These are phyloP conservation scores for Zapornia atra DNA, from an alignment of 2,113 vertebrate species.

Conservation along the genomic window DNA sequence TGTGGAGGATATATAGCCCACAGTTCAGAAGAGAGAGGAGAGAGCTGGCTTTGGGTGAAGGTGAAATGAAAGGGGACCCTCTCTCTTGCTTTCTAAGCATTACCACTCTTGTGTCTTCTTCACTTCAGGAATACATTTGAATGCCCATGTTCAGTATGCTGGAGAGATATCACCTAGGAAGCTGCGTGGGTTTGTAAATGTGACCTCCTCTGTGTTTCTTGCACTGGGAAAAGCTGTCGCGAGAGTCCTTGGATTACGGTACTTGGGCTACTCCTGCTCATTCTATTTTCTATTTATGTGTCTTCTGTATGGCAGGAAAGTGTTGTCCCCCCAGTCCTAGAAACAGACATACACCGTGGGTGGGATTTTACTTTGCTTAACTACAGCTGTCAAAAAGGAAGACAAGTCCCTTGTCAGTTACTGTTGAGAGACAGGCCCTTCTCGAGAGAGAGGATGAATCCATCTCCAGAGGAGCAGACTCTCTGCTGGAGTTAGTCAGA, in stretches of 20 bases:
- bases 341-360: background rate
- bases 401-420: background rate
- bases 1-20: background rate
- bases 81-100: background rate
- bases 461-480: background rate
- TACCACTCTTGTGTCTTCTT: background rate
- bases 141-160: conserved; percentile 75
- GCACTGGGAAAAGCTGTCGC: conserved; percentile 77
- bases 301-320: background rate
- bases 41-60: background rate
- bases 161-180: conserved; percentile 80
- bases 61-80: background rate
- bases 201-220: conserved; percentile 70
- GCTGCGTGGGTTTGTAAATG: conserved; percentile 76
- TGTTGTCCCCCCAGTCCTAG: background rate
- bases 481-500: background rate
- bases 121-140: conserved; percentile 72
- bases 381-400: background rate
- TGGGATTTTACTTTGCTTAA: background rate
- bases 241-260: conserved; percentile 81
- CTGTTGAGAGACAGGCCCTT: background rate
- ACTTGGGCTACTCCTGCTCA: background rate
- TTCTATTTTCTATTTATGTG: background rate
- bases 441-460: background rate
- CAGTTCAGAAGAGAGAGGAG: background rate